Percentiles rank a stretch among this genome's conserved stretches.
phyloP scores from a whole-genome alignment of 2,797 vertebrate genomes.

The Mico argentatus region DNA sequence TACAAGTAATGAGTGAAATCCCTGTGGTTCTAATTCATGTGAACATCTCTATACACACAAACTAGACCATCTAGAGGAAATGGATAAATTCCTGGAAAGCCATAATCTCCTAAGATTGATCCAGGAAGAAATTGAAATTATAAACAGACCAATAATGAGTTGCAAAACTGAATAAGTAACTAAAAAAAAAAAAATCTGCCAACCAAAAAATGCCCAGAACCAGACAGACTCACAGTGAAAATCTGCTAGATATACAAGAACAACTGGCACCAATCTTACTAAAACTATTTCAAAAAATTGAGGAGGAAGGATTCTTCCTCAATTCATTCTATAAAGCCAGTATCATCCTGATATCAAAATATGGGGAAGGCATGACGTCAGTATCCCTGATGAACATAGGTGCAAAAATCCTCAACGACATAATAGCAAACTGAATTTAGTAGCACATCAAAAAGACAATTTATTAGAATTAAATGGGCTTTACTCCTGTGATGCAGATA shows the following conservation, averaged over 20 bases:
- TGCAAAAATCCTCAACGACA: too few species aligned
- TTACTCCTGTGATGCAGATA: not conserved
- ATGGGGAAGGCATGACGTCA: not conserved
- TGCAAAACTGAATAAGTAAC: not conserved
- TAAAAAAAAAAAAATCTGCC: not conserved
- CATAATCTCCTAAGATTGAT: not conserved
- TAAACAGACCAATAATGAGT: not conserved
- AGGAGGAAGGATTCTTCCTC: not conserved
- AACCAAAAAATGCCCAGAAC: not conserved
- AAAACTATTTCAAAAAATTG: not conserved
- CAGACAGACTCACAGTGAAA: not conserved
- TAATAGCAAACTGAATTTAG: not conserved
- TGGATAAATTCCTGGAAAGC: not conserved
- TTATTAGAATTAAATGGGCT: not conserved
- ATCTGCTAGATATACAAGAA: not conserved
- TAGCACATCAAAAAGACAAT: not conserved
- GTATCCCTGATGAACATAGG: not conserved
- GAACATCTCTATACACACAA: not conserved
- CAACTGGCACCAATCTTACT: not conserved
- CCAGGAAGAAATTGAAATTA: not conserved
- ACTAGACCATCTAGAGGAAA: not conserved
- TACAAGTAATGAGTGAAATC: not conserved
- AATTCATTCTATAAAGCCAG: not conserved
- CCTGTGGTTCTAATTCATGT: not conserved
- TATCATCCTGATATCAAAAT: not conserved